Conservation (phyloP, 2,797 vertebrate genomes). For the Dallia pectoralis region DNA sequence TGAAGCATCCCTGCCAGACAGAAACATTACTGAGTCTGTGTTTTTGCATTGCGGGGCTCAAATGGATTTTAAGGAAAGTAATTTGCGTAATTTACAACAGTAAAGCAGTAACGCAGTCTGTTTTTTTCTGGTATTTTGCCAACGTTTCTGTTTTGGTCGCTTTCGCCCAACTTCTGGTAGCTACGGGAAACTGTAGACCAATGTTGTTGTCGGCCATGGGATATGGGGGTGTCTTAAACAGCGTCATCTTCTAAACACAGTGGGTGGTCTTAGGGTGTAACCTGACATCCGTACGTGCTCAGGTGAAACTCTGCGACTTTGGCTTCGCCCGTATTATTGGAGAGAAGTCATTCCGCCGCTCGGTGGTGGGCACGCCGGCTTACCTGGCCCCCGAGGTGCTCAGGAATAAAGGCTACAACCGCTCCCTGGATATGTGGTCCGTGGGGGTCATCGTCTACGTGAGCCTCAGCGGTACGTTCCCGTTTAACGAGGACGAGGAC, state of each 20-base stretch:
- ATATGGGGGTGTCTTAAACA: not conserved
- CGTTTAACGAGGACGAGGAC: conserved; percentile 97
- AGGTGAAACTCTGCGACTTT: conserved; percentile 98
- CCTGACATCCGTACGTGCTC: not conserved
- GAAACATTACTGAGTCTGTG: conserved; percentile 40
- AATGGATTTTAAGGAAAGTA: conserved; percentile 39
- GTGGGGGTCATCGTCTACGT: conserved; percentile 97
- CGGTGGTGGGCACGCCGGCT: conserved; percentile 94
- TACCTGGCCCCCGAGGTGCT: conserved; percentile 95
- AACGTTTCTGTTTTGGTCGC: not conserved
- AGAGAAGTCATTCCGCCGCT: conserved; percentile 94
- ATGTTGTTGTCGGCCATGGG: not conserved
- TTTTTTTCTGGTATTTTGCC: not conserved
- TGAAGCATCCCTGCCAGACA: conserved; percentile 30
- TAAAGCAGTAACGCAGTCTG: conserved; percentile 9
- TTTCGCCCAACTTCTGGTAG: not conserved
- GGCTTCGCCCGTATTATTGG: conserved; percentile 97
- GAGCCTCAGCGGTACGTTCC: conserved; percentile 94
- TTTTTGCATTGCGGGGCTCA: conserved; percentile 41
- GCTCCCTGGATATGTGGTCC: conserved; percentile 98
- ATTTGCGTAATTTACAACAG: conserved; percentile 47
- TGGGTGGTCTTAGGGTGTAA: too few species aligned
- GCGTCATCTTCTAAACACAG: not conserved
- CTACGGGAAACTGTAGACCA: not conserved
- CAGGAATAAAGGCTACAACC: conserved; percentile 95